Conservation (phyloP, 2,888 invertebrate species). For the Cryptus viduatorius region DNA sequence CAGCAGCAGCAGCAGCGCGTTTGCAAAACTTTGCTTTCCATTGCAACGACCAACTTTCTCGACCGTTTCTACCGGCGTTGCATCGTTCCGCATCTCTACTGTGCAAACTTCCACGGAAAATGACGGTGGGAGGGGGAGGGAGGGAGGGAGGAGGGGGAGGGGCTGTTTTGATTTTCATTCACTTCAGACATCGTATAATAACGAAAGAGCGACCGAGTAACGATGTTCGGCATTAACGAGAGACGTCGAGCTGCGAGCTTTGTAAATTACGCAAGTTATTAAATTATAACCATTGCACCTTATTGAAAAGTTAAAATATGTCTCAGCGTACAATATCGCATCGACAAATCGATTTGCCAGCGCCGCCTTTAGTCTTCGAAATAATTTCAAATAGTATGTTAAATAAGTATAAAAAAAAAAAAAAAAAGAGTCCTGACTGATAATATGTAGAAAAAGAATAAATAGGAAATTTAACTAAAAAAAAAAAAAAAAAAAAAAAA, state of each 20-base stretch:
- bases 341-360: neutral
- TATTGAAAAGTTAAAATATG: neutral
- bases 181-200: conserved; percentile 21
- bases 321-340: neutral
- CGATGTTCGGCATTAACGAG: conserved; percentile 12
- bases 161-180: conserved; percentile 45
- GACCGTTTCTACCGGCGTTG: neutral
- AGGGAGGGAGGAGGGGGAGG: no score
- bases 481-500: neutral
- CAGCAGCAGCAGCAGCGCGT: conserved; percentile 11
- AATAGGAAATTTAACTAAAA: no score
- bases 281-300: neutral
- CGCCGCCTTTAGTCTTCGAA: no score
- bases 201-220: neutral
- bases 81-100: conserved; percentile 15
- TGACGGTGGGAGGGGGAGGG: neutral
- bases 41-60: conserved; percentile 30
- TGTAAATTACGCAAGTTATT: neutral
- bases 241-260: neutral
- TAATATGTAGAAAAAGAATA: no score
- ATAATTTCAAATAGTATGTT: no score
- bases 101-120: conserved; percentile 21
- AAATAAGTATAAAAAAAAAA: neutral
- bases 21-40: conserved; percentile 26
- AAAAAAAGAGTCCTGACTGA: no score